Percentiles rank a stretch among this genome's conserved stretches.
These are phyloP conservation scores for Tragelaphus buxtoni DNA, from an alignment of 2,113 vertebrate genomes.

Conservation along the genomic window DNA sequence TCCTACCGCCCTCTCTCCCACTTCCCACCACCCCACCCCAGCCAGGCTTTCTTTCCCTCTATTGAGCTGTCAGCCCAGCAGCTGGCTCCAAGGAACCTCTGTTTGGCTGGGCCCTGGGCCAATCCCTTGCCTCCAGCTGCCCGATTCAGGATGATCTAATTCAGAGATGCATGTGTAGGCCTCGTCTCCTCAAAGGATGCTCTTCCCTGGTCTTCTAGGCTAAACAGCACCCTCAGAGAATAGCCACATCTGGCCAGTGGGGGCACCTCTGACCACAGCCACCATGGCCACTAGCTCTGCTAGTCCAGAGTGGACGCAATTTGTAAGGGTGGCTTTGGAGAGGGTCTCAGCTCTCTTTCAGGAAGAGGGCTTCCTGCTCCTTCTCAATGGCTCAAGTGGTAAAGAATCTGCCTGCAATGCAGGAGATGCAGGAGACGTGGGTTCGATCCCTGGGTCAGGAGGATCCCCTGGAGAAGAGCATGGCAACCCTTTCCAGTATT, in stretches of 20 bases:
- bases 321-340: neutral
- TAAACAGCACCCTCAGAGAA: neutral
- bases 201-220: slow-evolving; percentile 67
- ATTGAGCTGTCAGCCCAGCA: slow-evolving; percentile 85
- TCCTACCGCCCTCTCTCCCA: slow-evolving; percentile 75
- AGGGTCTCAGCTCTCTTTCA: neutral
- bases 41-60: slow-evolving; percentile 81
- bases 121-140: slow-evolving; percentile 90
- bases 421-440: neutral
- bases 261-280: neutral
- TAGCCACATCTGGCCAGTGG: neutral
- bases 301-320: neutral
- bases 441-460: neutral
- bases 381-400: neutral
- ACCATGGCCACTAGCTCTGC: fast-evolving
- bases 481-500: neutral
- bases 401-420: neutral
- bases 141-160: slow-evolving; percentile 81
- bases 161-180: slow-evolving; percentile 78
- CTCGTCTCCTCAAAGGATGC: slow-evolving; percentile 81
- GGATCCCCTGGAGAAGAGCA: neutral
- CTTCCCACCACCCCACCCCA: slow-evolving; percentile 40
- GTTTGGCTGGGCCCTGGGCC: slow-evolving; percentile 83
- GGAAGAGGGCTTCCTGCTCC: neutral
- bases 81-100: slow-evolving; percentile 89